Evolutionary conservation across 1,140 invertebrate species (phyloP), one percentile per base, ranked within the genome.

Genomic region (Lasioglossum baleicum): DNA sequence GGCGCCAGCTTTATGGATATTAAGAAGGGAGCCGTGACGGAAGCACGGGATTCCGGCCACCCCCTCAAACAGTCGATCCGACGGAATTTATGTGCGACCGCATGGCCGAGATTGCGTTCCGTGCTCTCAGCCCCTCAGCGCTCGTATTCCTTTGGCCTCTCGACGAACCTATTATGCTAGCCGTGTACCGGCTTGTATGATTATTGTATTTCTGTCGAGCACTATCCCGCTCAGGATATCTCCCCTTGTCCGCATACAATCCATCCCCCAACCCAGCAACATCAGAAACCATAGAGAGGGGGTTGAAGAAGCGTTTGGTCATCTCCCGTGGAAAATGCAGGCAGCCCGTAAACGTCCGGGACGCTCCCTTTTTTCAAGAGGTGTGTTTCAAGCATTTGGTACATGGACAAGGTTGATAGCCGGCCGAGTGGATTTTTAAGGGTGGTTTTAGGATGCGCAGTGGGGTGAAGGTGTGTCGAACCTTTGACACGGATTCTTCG

Each of bases 1-100:
- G 71, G 64, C 77, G 70, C 77, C 70, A 66, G 53, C 53, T 66
- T 65, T 67, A 40, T 35, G 56, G 69, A 78, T 78, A 78, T 78
- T 75, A 80, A 80, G 48, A 67, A 79, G 60, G 10, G 44, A 44
- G 40, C 68, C 20, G 42, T 42, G 56, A 70, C 26, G 42, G 35
- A 40, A 63, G 26, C 22, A 42, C 15, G 31, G 17, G 66, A 17
- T 40, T 60, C 26, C 61, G 7, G 6, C 35, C 56, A 20, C 40
- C 67, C 66, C 73, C 70, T 77, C 65, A 69, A 81, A 81, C 80
- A 51, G 44, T 71, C 80, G 80, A 82, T 78, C 51, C 75, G 53
- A 68, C 44, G 35, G 67, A 79, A 82, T 82, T 82, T 82, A 82
- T 77, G 75, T 64, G 75, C 80, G 75, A 61, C 48, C 69, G n/a